These are phyloP conservation scores for Centruroides vittatus DNA, from an alignment of 1,140 invertebrate genomes.

Conservation along the genomic window DNA sequence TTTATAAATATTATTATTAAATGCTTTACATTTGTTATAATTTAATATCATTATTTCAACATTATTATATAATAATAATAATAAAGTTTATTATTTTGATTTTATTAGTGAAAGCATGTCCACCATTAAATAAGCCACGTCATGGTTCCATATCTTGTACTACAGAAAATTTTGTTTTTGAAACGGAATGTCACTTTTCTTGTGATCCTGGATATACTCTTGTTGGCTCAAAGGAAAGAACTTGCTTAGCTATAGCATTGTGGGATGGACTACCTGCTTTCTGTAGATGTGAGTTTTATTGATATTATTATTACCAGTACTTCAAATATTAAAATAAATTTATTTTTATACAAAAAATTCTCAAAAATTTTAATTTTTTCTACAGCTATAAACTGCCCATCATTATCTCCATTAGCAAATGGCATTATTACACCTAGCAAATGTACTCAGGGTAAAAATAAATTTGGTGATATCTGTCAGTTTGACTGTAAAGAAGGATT, in stretches of 20 bases:
- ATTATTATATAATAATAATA: too few relatives aligned
- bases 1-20: too few relatives aligned
- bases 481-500: constrained; percentile 42
- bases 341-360: neutral
- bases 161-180: constrained; percentile 40
- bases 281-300: constrained; percentile 42
- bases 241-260: constrained; percentile 47
- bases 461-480: constrained; percentile 38
- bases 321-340: neutral
- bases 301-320: neutral
- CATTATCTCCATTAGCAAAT: constrained; percentile 33
- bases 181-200: constrained; percentile 47
- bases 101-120: constrained; percentile 43
- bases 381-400: constrained; percentile 40
- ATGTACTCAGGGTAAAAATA: constrained; percentile 33
- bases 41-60: too few relatives aligned
- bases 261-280: constrained; percentile 51
- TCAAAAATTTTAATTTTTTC: neutral
- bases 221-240: constrained; percentile 45
- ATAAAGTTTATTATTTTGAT: neutral
- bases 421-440: constrained; percentile 35
- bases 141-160: constrained; percentile 45
- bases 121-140: constrained; percentile 34
- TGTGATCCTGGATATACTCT: constrained; percentile 48
- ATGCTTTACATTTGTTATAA: too few relatives aligned